These are phyloP conservation scores for Drosophila mauritiana DNA, from an alignment of 1,140 invertebrate genomes.

Conservation along the genomic window DNA sequence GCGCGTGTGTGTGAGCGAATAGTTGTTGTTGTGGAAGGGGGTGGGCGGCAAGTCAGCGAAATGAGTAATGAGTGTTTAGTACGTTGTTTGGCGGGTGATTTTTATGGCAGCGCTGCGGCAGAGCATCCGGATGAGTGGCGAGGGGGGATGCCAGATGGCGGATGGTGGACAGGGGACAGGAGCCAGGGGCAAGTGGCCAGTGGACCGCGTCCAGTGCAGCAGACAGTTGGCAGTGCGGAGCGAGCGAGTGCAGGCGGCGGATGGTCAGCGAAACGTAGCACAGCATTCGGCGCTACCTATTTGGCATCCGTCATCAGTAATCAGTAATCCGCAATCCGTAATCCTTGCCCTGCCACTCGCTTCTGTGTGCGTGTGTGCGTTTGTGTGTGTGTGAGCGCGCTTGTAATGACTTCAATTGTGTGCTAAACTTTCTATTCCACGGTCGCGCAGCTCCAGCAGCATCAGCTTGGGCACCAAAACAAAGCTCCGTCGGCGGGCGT, in stretches of 20 bases:
- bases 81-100: slow-evolving; percentile 59
- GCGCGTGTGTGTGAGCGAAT: slow-evolving; percentile 11
- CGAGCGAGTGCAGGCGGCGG: slow-evolving; percentile 5
- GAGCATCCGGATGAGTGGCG: not conserved
- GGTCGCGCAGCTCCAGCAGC: slow-evolving; percentile 18
- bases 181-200: not conserved
- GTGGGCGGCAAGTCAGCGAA: slow-evolving; percentile 28
- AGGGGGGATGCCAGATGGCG: not conserved
- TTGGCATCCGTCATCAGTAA: slow-evolving; percentile 3
- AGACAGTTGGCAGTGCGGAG: slow-evolving; percentile 1
- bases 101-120: slow-evolving; percentile 32
- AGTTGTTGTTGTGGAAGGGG: slow-evolving; percentile 30
- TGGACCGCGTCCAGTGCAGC: not conserved
- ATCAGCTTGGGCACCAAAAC: slow-evolving; percentile 30
- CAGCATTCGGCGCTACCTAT: slow-evolving; percentile 57
- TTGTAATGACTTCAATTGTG: slow-evolving; percentile 70
- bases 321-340: not conserved
- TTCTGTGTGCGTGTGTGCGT: slow-evolving; percentile 4
- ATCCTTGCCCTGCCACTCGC: not conserved
- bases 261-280: slow-evolving; percentile 49
- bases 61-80: slow-evolving; percentile 63
- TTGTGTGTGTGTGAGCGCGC: not conserved
- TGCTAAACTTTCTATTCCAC: slow-evolving; percentile 77
- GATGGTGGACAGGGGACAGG: slow-evolving; percentile 9
- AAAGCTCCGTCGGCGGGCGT: slow-evolving; percentile 40